Conservation (phyloP, 2,888 invertebrate genomes). For the Tetropium fuscum region DNA sequence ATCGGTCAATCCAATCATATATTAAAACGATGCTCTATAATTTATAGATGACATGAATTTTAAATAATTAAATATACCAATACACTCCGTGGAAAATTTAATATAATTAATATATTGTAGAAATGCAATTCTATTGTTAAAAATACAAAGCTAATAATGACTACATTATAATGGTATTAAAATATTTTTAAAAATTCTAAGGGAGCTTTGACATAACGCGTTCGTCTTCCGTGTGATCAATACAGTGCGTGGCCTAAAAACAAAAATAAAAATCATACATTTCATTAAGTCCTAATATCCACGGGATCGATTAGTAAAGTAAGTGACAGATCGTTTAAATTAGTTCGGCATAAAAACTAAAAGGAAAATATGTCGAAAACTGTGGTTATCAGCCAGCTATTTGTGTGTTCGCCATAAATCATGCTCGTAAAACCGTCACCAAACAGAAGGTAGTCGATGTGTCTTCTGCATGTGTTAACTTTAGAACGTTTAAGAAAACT, state of each 20-base stretch:
- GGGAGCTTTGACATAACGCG: too few relatives aligned
- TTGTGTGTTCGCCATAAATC: constrained; percentile 45
- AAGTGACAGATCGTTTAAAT: constrained; percentile 10
- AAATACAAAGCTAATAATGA: too few relatives aligned
- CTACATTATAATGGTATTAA: too few relatives aligned
- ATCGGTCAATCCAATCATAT: too few relatives aligned
- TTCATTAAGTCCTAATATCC: not conserved
- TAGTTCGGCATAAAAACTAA: constrained; percentile 18
- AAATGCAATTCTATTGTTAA: too few relatives aligned
- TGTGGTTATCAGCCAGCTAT: constrained; percentile 56
- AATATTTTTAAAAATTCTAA: too few relatives aligned
- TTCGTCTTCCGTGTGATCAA: too few relatives aligned
- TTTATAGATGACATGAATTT: too few relatives aligned
- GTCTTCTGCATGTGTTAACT: constrained; percentile 56
- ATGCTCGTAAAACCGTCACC: constrained; percentile 56
- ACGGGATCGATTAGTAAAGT: constrained; percentile 8
- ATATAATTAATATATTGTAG: too few relatives aligned
- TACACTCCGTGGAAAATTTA: too few relatives aligned
- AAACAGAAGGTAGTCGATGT: constrained; percentile 58
- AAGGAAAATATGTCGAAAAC: constrained; percentile 55
- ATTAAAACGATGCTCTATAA: too few relatives aligned
- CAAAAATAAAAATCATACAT: not conserved
- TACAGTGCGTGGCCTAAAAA: not conserved
- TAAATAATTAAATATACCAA: too few relatives aligned
- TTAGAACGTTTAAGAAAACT: constrained; percentile 55